These are phyloP conservation scores for Clarias macrocephalus DNA, from an alignment of 2,113 vertebrate genomes.

Conservation along the genomic window DNA sequence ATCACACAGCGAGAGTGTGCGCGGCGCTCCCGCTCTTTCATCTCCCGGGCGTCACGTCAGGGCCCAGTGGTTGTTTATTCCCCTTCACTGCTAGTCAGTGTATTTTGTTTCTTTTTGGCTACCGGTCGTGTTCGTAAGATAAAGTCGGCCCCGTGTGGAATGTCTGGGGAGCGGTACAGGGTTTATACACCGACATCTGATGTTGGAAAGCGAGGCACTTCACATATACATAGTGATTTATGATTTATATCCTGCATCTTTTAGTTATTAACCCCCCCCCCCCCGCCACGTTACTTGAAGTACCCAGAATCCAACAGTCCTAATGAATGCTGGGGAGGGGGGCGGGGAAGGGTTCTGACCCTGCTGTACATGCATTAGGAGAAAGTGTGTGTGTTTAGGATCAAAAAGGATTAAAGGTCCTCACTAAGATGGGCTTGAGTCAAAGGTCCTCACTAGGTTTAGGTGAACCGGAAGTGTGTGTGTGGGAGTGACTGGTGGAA, in stretches of 20 bases:
- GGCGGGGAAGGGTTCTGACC: neutral
- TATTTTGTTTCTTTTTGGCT: neutral
- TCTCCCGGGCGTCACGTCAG: neutral
- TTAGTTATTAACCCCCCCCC: neutral
- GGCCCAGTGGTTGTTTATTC: neutral
- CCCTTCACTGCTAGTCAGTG: neutral
- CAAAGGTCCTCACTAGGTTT: neutral
- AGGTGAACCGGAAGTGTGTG: too few relatives aligned
- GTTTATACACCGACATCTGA: neutral
- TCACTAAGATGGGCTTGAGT: neutral
- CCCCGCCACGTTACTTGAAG: too few relatives aligned
- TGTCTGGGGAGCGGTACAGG: neutral
- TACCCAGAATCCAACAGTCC: too few relatives aligned
- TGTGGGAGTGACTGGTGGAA: too few relatives aligned
- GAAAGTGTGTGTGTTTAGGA: neutral
- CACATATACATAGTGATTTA: neutral
- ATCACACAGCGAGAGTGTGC: neutral
- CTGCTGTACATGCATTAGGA: neutral
- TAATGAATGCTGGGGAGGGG: too few relatives aligned
- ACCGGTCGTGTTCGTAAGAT: neutral
- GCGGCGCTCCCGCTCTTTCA: slow-evolving; percentile 23
- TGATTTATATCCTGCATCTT: neutral
- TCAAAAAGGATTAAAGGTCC: neutral
- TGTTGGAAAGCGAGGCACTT: neutral
- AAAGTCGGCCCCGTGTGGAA: neutral